phyloP scores from a whole-genome alignment of 2,888 invertebrate genomes.

The Synanthedon myopaeformis region DNA sequence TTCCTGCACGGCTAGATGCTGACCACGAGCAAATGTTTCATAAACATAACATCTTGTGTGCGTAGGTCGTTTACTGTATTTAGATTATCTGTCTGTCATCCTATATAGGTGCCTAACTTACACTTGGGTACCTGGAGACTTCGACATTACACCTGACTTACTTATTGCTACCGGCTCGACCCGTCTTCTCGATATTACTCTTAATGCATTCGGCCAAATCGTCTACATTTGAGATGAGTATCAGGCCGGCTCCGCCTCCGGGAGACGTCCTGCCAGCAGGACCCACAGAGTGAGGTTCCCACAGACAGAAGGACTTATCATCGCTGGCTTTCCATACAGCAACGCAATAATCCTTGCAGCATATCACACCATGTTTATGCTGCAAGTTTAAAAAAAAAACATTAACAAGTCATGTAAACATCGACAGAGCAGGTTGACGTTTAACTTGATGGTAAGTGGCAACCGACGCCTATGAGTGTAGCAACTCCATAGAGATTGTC shows the following conservation, averaged over 20 bases:
- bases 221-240: conserved; percentile 29
- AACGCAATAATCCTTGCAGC: conserved; percentile 51
- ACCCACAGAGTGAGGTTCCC: conserved; percentile 51
- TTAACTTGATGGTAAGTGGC: too few relatives aligned
- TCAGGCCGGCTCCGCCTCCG: conserved; percentile 34
- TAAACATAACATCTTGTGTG: too few relatives aligned
- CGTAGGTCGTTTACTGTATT: too few relatives aligned
- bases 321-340: conserved; percentile 37
- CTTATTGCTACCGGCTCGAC: conserved; percentile 38
- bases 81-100: too few relatives aligned
- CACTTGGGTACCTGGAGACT: too few relatives aligned
- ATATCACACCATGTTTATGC: conserved; percentile 45
- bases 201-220: conserved; percentile 34
- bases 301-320: conserved; percentile 29
- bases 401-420: neutral
- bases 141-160: conserved; percentile 12
- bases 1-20: too few relatives aligned
- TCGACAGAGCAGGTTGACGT: too few relatives aligned
- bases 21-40: too few relatives aligned
- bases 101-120: too few relatives aligned
- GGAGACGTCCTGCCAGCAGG: conserved; percentile 35
- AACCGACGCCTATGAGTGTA: too few relatives aligned
- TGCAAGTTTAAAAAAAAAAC: conserved; percentile 10
- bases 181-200: conserved; percentile 30
- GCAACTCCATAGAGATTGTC: too few relatives aligned